Evolutionary conservation across 2,113 vertebrate species (phyloP).

Genomic region (Panthera uncia): DNA sequence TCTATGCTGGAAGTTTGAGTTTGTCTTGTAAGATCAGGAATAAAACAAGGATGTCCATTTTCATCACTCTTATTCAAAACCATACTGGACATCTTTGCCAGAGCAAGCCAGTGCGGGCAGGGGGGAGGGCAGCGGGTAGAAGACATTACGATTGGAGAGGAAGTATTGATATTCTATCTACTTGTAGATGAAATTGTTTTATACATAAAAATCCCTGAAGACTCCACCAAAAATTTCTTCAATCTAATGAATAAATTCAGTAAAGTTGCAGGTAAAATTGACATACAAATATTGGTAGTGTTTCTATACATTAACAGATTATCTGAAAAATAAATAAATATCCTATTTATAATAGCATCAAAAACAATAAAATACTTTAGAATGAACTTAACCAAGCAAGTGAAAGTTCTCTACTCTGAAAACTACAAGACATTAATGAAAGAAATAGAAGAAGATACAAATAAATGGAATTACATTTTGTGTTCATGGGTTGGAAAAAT

Average conservation of each 20-base stretch:
- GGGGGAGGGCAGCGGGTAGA: neutral
- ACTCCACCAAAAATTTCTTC: neutral
- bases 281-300: neutral
- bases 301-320: neutral
- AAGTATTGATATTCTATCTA: neutral
- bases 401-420: neutral
- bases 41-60: neutral
- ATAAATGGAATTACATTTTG: neutral
- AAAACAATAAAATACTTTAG: neutral
- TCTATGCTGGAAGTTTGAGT: neutral
- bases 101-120: neutral
- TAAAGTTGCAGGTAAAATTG: neutral
- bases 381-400: neutral
- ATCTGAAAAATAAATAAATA: neutral
- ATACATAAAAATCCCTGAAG: neutral
- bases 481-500: neutral
- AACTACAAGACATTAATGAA: neutral
- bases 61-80: neutral
- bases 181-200: neutral
- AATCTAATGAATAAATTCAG: neutral
- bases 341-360: neutral
- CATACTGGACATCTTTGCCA: neutral
- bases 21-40: neutral
- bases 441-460: neutral
- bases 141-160: neutral